A percentile compares a stretch with the other conserved stretches of the same genome.
Conservation (phyloP, 2,113 vertebrate species). For the Okapia johnstoni region DNA sequence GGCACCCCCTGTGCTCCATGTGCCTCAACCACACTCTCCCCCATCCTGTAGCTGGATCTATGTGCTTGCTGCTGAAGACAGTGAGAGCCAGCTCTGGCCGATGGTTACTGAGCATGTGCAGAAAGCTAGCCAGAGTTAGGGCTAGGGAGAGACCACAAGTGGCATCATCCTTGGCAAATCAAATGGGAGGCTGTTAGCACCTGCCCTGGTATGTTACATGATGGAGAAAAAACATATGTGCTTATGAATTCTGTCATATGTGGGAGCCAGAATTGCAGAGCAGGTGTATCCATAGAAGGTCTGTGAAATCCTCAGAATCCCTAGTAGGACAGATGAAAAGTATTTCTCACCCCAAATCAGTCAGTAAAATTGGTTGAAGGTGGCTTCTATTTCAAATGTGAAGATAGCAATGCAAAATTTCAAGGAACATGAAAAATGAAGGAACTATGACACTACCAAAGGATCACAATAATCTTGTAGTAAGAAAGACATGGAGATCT, state of each 20-base stretch:
- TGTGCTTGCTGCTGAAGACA: neutral
- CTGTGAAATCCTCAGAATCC: neutral
- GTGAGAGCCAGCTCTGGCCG: neutral
- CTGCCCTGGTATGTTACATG: neutral
- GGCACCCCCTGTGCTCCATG: neutral
- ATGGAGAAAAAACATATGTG: neutral
- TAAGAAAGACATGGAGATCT: neutral
- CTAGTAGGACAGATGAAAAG: neutral
- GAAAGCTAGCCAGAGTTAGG: neutral
- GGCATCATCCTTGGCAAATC: neutral
- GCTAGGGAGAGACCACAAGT: neutral
- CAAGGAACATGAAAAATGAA: neutral
- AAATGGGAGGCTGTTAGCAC: neutral
- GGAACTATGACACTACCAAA: neutral
- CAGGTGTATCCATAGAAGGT: neutral
- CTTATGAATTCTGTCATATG: neutral
- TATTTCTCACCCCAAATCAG: neutral
- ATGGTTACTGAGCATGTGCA: neutral
- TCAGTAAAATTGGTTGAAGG: neutral
- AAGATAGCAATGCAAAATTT: neutral
- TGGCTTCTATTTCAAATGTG: neutral
- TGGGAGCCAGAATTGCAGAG: neutral
- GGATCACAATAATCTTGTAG: neutral
- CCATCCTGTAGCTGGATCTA: neutral
- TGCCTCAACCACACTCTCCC: neutral